phyloP scores from a whole-genome alignment of 2,113 vertebrate species.

The Serinus canaria region DNA sequence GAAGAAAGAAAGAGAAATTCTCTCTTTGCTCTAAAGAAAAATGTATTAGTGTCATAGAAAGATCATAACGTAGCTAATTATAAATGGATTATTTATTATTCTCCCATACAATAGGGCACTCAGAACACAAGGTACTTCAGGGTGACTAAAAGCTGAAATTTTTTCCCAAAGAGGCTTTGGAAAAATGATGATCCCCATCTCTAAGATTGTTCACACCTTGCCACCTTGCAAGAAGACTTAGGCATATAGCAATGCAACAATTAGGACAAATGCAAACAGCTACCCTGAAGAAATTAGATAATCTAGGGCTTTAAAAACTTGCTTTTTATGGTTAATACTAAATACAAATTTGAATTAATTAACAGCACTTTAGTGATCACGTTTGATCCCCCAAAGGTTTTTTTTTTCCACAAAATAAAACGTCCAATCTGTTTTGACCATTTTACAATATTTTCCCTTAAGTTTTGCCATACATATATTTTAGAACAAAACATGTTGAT shows the following conservation, averaged over 20 bases:
- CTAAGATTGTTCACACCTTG: neutral
- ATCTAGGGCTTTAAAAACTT: neutral
- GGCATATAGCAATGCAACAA: neutral
- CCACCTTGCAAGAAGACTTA: neutral
- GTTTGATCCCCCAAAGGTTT: neutral
- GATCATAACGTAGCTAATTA: neutral
- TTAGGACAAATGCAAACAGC: neutral
- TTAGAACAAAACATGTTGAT: neutral
- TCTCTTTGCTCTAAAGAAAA: neutral
- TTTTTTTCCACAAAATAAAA: neutral
- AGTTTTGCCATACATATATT: neutral
- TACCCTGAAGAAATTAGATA: neutral
- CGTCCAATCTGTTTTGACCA: fast-evolving
- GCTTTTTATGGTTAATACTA: neutral
- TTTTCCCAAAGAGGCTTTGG: neutral
- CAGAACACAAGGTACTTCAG: neutral
- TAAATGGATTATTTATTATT: neutral
- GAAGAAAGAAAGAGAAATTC: neutral
- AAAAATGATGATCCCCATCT: neutral
- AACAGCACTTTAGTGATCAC: neutral
- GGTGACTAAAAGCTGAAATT: neutral
- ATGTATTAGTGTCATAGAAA: neutral
- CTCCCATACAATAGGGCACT: neutral
- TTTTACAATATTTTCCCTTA: neutral
- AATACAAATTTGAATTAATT: neutral